phyloP scores from a whole-genome alignment of 2,888 invertebrate species.

The Leptodirus hochenwartii region DNA sequence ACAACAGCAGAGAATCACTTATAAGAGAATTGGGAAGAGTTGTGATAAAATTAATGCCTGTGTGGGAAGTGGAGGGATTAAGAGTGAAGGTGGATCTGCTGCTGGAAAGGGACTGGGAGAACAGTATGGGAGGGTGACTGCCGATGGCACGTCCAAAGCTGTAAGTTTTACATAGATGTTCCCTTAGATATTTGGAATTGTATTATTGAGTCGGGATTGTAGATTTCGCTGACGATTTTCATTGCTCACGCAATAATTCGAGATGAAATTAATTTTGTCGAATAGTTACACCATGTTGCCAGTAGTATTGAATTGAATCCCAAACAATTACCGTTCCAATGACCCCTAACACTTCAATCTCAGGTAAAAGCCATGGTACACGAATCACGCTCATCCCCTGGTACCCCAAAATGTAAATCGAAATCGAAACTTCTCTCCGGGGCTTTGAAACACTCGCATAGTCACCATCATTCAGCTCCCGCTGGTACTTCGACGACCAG shows the following conservation, averaged over 20 bases:
- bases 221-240: too few species aligned
- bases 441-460: too few species aligned
- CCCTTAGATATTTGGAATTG: too few species aligned
- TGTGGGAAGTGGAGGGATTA: conserved; percentile 15
- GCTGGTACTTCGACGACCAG: conserved; percentile 11
- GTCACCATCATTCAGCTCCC: conserved; percentile 6
- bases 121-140: conserved; percentile 30
- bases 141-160: conserved; percentile 12
- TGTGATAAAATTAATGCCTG: conserved; percentile 26
- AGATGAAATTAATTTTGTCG: too few species aligned
- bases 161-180: too few species aligned
- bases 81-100: conserved; percentile 12
- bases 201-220: too few species aligned
- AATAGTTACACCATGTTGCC: too few species aligned
- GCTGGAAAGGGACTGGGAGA: conserved; percentile 23
- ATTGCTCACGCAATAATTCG: too few species aligned
- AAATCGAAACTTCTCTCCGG: conserved; percentile 18
- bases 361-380: conserved; percentile 33
- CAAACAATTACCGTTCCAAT: too few species aligned
- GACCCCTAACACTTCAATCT: too few species aligned
- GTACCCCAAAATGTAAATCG: conserved; percentile 24
- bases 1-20: conserved; percentile 23
- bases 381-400: conserved; percentile 25
- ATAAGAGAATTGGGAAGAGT: conserved; percentile 28
- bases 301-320: too few species aligned